Percentiles rank a stretch among this genome's conserved stretches.
phyloP scores from a whole-genome alignment of 2,113 vertebrate species.

The Gnathonemus longibarbis region DNA sequence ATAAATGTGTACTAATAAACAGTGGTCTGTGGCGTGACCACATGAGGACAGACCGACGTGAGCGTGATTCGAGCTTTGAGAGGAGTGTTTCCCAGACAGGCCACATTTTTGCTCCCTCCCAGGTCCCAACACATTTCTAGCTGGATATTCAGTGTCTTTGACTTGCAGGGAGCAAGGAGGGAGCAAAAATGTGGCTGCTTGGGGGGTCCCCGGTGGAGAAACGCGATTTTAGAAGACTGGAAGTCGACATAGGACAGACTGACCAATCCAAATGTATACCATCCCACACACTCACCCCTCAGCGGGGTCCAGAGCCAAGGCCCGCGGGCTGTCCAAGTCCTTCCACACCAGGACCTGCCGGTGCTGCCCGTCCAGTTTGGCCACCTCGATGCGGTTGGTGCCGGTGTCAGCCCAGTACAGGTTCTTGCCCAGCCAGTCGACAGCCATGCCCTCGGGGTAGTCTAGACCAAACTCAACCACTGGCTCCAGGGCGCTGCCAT shows the following conservation, averaged over 20 bases:
- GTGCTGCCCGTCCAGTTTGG: conserved; percentile 89
- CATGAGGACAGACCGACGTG: background rate
- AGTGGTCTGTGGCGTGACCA: background rate
- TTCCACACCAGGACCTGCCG: conserved; percentile 94
- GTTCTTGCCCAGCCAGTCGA: conserved; percentile 96
- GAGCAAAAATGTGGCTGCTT: background rate
- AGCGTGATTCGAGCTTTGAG: background rate
- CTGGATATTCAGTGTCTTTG: background rate
- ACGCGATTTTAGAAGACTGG: background rate
- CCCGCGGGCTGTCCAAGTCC: conserved; percentile 87
- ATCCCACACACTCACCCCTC: conserved; percentile 68
- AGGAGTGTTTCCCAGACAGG: background rate
- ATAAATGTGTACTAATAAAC: background rate
- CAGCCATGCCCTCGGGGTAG: conserved; percentile 96
- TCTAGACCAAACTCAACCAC: conserved; percentile 93
- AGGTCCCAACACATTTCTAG: background rate
- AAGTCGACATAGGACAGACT: background rate
- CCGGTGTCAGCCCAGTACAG: conserved; percentile 95
- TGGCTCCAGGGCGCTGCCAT: conserved; percentile 86
- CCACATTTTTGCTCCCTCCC: background rate
- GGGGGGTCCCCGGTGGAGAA: background rate
- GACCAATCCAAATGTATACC: background rate
- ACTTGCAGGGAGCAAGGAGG: background rate
- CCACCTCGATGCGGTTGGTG: conserved; percentile 91
- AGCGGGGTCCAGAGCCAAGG: conserved; percentile 83